phyloP scores from a whole-genome alignment of 1,140 invertebrate genomes.

The Drosophila sproati region DNA sequence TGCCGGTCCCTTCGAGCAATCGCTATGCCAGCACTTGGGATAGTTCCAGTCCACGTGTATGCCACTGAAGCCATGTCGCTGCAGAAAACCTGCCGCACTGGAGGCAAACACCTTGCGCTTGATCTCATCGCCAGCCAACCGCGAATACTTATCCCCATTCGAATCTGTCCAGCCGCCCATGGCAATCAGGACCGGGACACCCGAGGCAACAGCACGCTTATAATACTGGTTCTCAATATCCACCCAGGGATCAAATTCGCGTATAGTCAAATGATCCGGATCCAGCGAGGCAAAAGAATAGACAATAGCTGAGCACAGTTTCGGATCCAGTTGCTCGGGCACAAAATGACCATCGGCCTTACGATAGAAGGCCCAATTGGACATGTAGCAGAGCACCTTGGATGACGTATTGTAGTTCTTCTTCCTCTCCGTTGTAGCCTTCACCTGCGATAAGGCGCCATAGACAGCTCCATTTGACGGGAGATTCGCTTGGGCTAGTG shows the following conservation, averaged over 20 bases:
- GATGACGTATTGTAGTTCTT: constrained; percentile 68
- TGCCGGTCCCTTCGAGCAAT: constrained; percentile 91
- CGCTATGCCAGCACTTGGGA: constrained; percentile 95
- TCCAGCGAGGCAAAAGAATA: constrained; percentile 96
- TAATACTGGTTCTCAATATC: constrained; percentile 93
- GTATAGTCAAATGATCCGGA: constrained; percentile 89
- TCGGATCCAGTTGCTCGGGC: constrained; percentile 92
- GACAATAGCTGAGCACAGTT: constrained; percentile 94
- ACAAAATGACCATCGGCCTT: constrained; percentile 93
- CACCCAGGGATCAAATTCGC: constrained; percentile 93
- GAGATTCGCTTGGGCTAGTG: constrained; percentile 38
- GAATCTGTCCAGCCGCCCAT: constrained; percentile 97
- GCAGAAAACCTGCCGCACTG: constrained; percentile 89
- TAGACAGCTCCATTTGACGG: constrained; percentile 39
- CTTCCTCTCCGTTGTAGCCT: constrained; percentile 45
- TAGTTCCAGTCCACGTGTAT: constrained; percentile 96
- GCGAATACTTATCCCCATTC: constrained; percentile 92
- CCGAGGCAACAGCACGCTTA: constrained; percentile 50
- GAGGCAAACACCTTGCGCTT: constrained; percentile 89
- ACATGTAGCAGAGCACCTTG: constrained; percentile 93
- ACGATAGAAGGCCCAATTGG: constrained; percentile 95
- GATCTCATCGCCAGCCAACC: constrained; percentile 88
- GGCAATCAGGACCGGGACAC: constrained; percentile 90
- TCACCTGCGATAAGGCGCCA: constrained; percentile 59
- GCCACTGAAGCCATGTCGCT: constrained; percentile 91